Percentiles rank a stretch among this genome's conserved stretches.
Evolutionary conservation across 2,113 vertebrate species (phyloP).

Genomic region (Salvator merianae): DNA sequence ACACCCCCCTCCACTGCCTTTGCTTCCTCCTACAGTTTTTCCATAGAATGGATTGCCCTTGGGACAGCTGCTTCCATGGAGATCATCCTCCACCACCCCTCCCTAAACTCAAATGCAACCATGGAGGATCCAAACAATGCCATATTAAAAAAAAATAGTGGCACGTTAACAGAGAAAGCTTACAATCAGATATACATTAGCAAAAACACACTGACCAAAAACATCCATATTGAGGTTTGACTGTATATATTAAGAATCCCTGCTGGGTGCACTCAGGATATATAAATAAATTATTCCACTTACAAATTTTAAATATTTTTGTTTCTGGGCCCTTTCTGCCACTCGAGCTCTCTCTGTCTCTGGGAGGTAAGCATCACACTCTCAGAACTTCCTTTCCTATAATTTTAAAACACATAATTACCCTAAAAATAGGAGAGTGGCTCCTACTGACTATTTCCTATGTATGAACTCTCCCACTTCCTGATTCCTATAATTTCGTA

Average conservation of each 20-base stretch:
- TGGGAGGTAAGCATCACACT: neutral
- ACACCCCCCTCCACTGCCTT: no score
- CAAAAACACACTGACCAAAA: no score
- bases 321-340: neutral
- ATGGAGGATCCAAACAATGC: no score
- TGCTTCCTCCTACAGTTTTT: no score
- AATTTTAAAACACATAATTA: neutral
- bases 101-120: no score
- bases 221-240: no score
- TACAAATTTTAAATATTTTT: neutral
- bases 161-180: no score
- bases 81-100: no score
- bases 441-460: neutral
- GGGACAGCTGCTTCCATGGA: no score
- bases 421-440: neutral
- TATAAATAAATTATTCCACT: neutral
- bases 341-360: neutral
- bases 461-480: neutral
- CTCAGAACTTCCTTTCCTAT: neutral
- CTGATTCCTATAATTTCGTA: neutral
- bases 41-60: no score
- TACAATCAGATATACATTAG: no score
- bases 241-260: neutral
- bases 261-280: neutral
- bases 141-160: no score